A percentile compares a stretch with the other conserved stretches of the same genome.
Conservation (phyloP, 2,888 invertebrate genomes). For the Nomada ferruginata region DNA sequence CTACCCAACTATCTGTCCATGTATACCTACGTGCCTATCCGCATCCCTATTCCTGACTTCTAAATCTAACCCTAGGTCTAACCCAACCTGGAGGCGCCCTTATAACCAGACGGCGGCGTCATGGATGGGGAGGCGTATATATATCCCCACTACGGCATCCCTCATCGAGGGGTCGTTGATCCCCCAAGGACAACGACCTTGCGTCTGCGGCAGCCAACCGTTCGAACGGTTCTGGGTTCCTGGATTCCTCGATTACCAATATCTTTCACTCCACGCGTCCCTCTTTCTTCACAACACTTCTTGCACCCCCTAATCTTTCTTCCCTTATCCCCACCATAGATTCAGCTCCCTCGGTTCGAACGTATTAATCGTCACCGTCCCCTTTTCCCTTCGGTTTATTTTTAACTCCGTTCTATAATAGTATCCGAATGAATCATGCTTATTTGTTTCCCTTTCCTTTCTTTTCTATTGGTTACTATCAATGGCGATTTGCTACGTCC, state of each 20-base stretch:
- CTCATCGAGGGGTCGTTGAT: constrained; percentile 84
- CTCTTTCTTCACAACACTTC: constrained; percentile 35
- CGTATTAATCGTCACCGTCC: constrained; percentile 33
- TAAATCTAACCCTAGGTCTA: constrained; percentile 73
- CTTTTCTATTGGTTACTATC: constrained; percentile 39
- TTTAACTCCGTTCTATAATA: constrained; percentile 7
- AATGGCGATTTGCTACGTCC: constrained; percentile 45
- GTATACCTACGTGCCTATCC: constrained; percentile 62
- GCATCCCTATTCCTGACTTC: constrained; percentile 71
- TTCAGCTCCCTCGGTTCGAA: constrained; percentile 4
- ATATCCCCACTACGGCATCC: constrained; percentile 75
- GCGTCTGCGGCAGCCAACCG: constrained; percentile 81
- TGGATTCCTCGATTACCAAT: constrained; percentile 83
- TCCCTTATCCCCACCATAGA: constrained; percentile 28
- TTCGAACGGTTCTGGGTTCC: constrained; percentile 81
- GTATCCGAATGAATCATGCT: neutral
- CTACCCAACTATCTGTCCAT: constrained; percentile 54
- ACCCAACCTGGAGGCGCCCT: constrained; percentile 74
- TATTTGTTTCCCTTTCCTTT: constrained; percentile 6
- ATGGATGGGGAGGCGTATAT: constrained; percentile 74
- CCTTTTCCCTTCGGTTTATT: constrained; percentile 67
- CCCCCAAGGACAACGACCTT: constrained; percentile 85
- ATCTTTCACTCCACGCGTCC: constrained; percentile 72
- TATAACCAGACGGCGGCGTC: constrained; percentile 74
- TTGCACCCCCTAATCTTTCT: constrained; percentile 57